These are phyloP conservation scores for Tanytarsus gracilentus DNA, from an alignment of 2,888 invertebrate genomes.

Conservation along the genomic window DNA sequence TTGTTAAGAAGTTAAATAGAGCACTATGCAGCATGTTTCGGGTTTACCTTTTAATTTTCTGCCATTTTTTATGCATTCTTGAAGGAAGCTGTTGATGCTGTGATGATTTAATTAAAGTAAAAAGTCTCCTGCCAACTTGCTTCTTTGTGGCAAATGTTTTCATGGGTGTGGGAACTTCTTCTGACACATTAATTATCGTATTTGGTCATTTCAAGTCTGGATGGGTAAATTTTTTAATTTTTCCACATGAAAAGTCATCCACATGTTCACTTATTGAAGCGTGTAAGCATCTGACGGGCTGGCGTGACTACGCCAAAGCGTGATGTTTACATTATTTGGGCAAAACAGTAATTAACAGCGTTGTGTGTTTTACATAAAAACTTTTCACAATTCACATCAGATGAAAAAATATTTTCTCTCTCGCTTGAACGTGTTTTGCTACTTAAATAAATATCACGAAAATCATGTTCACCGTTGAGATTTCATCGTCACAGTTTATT, in stretches of 20 bases:
- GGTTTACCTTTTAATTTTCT: conserved; percentile 28
- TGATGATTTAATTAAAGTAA: conserved; percentile 27
- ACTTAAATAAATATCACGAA: too few relatives aligned
- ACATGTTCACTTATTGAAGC: conserved; percentile 1
- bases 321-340: conserved; percentile 29
- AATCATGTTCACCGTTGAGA: too few relatives aligned
- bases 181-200: too few relatives aligned
- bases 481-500: too few relatives aligned
- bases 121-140: conserved; percentile 17
- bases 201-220: too few relatives aligned
- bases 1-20: not conserved
- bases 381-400: too few relatives aligned
- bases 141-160: not conserved
- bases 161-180: not conserved
- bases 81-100: conserved; percentile 13
- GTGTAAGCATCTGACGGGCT: conserved; percentile 16
- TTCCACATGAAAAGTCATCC: not conserved
- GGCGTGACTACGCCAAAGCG: conserved; percentile 4
- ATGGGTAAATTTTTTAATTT: conserved; percentile 14
- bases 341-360: conserved; percentile 28
- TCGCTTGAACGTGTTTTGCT: too few relatives aligned
- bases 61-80: not conserved
- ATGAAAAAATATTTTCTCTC: too few relatives aligned
- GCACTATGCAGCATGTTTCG: conserved; percentile 16
- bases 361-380: conserved; percentile 26